Conservation (phyloP, 2,797 vertebrate genomes). For the Tokudaia muenninki region DNA sequence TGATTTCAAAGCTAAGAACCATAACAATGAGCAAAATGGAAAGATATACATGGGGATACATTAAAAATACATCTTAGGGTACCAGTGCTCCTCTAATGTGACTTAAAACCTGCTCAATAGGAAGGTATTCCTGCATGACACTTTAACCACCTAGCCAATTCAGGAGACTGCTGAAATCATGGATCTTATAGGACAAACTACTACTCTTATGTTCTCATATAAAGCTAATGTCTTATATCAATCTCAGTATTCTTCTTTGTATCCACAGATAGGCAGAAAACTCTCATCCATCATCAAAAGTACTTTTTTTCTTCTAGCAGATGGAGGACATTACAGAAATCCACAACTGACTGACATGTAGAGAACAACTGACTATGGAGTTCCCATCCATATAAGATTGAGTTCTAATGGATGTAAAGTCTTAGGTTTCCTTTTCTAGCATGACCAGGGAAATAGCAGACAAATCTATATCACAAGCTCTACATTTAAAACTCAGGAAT, state of each 20-base stretch:
- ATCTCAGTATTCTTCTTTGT: background rate
- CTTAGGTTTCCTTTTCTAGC: too few species aligned
- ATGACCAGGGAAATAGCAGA: too few species aligned
- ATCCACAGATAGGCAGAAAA: background rate
- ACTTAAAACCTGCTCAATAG: background rate
- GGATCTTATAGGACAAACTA: background rate
- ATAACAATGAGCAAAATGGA: background rate
- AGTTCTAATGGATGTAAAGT: too few species aligned
- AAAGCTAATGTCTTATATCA: background rate
- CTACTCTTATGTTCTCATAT: background rate
- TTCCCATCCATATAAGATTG: background rate
- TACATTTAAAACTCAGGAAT: background rate
- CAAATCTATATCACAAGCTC: background rate
- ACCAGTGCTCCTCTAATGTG: background rate
- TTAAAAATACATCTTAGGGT: background rate
- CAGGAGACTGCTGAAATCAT: background rate
- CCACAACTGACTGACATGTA: background rate
- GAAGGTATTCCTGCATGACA: background rate
- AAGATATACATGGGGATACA: background rate
- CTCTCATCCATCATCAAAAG: background rate
- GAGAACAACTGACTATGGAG: background rate
- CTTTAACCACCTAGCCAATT: background rate
- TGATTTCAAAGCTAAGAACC: background rate
- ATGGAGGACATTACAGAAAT: background rate
- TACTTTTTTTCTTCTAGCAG: background rate